These are phyloP conservation scores for Platichthys stellatus DNA, from an alignment of 2,113 vertebrate species.

Conservation along the genomic window DNA sequence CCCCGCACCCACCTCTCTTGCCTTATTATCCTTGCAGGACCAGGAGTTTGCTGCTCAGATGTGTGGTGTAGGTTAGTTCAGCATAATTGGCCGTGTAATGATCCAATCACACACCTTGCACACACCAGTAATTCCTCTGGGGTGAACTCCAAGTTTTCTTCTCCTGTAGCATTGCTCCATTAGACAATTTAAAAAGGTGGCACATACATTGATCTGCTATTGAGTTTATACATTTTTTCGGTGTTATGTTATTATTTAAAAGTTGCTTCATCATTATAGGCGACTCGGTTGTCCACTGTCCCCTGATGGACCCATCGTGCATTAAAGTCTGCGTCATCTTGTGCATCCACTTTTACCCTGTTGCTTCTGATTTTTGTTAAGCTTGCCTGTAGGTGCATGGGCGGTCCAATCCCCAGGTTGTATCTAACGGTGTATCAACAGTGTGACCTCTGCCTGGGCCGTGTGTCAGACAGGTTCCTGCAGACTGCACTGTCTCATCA, in stretches of 20 bases:
- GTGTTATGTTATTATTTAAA: constrained; percentile 42
- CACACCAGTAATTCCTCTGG: constrained; percentile 37
- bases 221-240: constrained; percentile 49
- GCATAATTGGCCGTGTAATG: constrained; percentile 73
- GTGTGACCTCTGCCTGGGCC: too few relatives aligned
- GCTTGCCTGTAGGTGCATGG: neutral
- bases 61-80: constrained; percentile 55
- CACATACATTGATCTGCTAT: constrained; percentile 32
- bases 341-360: neutral
- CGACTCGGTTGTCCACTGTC: neutral
- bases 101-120: constrained; percentile 52
- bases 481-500: too few relatives aligned
- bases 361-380: neutral
- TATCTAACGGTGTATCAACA: too few relatives aligned
- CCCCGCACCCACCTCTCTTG: neutral
- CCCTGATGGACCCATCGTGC: neutral
- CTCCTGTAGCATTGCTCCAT: constrained; percentile 14
- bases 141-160: neutral
- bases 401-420: neutral
- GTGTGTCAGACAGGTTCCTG: too few relatives aligned
- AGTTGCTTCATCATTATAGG: neutral
- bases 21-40: constrained; percentile 45
- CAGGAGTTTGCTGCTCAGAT: constrained; percentile 33
- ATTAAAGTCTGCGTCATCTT: neutral
- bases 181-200: constrained; percentile 42